A percentile compares a stretch with the other conserved stretches of the same genome.
These are phyloP conservation scores for Apis dorsata DNA, from an alignment of 1,140 invertebrate genomes.

Conservation along the genomic window DNA sequence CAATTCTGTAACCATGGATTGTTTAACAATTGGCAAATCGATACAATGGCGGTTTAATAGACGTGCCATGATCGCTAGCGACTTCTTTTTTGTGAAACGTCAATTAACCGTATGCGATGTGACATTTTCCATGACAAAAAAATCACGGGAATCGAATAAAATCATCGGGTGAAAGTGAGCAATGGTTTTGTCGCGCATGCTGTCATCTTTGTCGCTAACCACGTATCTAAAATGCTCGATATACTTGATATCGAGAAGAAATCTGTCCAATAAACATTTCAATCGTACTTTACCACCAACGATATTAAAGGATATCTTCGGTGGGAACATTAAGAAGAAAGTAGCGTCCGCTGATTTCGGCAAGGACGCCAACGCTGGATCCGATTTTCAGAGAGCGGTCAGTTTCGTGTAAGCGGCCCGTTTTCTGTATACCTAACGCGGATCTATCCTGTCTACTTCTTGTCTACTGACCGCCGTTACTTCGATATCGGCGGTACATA, in stretches of 20 bases:
- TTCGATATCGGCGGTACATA: not conserved
- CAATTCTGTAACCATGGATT: conserved; percentile 63
- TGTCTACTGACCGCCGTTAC: not conserved
- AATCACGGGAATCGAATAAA: conserved; percentile 39
- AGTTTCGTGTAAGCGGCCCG: conserved; percentile 58
- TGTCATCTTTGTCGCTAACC: conserved; percentile 33
- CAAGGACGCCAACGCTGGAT: conserved; percentile 47
- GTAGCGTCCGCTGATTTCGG: conserved; percentile 36
- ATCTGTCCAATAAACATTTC: conserved; percentile 12
- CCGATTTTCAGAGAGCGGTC: conserved; percentile 55
- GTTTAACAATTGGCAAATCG: conserved; percentile 67
- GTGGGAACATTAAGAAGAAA: conserved; percentile 21
- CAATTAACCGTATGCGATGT: conserved; percentile 49
- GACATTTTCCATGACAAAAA: conserved; percentile 22
- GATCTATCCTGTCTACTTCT: not conserved
- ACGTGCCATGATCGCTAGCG: conserved; percentile 43
- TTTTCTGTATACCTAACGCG: not conserved
- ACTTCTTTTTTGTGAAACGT: conserved; percentile 23
- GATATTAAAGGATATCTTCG: conserved; percentile 55
- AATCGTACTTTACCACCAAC: conserved; percentile 52
- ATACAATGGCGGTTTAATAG: conserved; percentile 30
- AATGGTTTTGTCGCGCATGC: conserved; percentile 53
- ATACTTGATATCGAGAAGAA: conserved; percentile 1
- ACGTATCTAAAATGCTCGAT: conserved; percentile 24
- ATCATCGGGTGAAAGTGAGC: conserved; percentile 42